A percentile compares a stretch with the other conserved stretches of the same genome.
phyloP scores from a whole-genome alignment of 2,888 invertebrate species.

The Linnaemya vulpina region DNA sequence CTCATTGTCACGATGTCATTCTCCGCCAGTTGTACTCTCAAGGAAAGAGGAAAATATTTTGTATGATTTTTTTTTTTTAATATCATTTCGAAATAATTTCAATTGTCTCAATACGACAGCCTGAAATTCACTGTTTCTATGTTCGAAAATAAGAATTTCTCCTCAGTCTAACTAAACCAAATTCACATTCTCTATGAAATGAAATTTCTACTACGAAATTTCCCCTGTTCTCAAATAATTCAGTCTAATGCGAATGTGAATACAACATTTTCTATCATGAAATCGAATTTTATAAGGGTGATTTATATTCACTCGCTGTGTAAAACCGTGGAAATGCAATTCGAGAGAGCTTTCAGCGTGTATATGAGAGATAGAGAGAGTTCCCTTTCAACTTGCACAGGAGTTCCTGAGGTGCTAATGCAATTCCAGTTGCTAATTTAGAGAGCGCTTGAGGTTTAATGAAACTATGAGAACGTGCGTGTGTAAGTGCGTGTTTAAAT shows the following conservation, averaged over 20 bases:
- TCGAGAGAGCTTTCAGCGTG: conserved; percentile 3
- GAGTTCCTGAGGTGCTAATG: conserved; percentile 61
- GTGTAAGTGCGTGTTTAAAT: conserved; percentile 30
- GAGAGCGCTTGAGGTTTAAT: conserved; percentile 42
- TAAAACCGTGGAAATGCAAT: conserved; percentile 14
- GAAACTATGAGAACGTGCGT: background rate
- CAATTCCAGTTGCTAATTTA: conserved; percentile 65
- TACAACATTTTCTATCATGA: conserved; percentile 18
- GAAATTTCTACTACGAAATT: background rate
- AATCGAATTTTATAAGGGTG: conserved; percentile 56
- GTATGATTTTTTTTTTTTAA: background rate
- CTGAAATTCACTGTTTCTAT: background rate
- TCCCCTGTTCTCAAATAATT: conserved; percentile 20
- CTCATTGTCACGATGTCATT: background rate
- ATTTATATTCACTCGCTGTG: conserved; percentile 4
- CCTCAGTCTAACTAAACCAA: conserved; percentile 2
- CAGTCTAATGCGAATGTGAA: background rate
- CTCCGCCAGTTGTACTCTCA: conserved; percentile 17
- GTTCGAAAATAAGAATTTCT: conserved; percentile 45
- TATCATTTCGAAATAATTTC: background rate
- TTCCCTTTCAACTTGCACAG: conserved; percentile 39
- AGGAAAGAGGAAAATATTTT: background rate
- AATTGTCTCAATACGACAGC: background rate
- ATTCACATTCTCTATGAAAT: background rate
- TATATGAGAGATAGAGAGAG: background rate